Conservation (phyloP, 2,797 vertebrate species). For the Champsocephalus gunnari region DNA sequence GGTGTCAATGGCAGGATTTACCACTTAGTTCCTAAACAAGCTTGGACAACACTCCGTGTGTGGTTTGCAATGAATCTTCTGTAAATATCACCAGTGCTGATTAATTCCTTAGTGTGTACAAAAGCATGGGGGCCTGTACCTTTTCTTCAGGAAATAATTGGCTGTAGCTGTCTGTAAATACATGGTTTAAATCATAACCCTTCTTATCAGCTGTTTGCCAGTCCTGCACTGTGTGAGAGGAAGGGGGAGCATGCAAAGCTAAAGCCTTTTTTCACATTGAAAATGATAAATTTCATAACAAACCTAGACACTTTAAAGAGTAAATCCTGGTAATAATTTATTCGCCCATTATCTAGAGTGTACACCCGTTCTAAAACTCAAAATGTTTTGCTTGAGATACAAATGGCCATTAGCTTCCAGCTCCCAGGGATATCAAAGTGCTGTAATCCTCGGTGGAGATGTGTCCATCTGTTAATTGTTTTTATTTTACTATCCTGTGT, state of each 20-base stretch:
- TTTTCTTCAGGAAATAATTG: constrained; percentile 67
- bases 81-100: constrained; percentile 51
- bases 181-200: constrained; percentile 64
- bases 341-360: constrained; percentile 25
- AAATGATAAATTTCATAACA: constrained; percentile 21
- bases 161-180: constrained; percentile 62
- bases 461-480: constrained; percentile 11
- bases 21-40: constrained; percentile 76
- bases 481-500: constrained; percentile 19
- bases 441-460: constrained; percentile 26
- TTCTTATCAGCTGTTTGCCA: constrained; percentile 68
- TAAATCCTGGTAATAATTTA: constrained; percentile 22
- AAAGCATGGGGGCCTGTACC: constrained; percentile 50
- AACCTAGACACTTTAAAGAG: constrained; percentile 31
- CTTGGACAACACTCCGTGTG: constrained; percentile 37
- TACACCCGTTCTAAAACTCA: constrained; percentile 4
- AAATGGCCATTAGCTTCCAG: constrained; percentile 17
- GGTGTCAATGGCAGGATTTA: constrained; percentile 80
- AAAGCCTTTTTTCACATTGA: constrained; percentile 26
- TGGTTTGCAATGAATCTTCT: constrained; percentile 68
- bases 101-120: constrained; percentile 61
- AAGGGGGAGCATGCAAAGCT: background rate
- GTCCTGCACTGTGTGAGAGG: constrained; percentile 41
- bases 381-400: constrained; percentile 6
- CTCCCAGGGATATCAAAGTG: constrained; percentile 10